A percentile compares a stretch with the other conserved stretches of the same genome.
Conservation (phyloP, 2,888 invertebrate species). For the Anoncus sp. region DNA sequence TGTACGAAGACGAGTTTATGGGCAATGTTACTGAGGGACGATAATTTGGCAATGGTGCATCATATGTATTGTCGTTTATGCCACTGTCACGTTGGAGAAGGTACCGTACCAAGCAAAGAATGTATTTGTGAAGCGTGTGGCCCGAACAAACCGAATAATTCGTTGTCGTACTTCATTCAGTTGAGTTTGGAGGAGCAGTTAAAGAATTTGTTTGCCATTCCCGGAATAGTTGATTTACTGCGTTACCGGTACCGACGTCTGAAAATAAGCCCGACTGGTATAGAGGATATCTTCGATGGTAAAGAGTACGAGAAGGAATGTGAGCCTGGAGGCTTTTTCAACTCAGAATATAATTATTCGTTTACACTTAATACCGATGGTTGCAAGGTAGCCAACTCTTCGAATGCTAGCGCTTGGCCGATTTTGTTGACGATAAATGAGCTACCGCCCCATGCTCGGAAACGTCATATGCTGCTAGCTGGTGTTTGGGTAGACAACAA, state of each 20-base stretch:
- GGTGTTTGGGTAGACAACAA: constrained; percentile 48
- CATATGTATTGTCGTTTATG: constrained; percentile 12
- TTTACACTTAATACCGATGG: constrained; percentile 12
- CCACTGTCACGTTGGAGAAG: background rate
- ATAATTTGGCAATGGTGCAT: background rate
- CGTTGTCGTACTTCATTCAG: constrained; percentile 8
- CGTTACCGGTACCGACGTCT: constrained; percentile 26
- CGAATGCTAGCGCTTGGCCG: constrained; percentile 40
- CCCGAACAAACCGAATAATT: background rate
- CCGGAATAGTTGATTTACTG: background rate
- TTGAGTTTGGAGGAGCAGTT: background rate
- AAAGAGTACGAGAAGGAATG: constrained; percentile 22
- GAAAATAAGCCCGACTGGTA: constrained; percentile 21
- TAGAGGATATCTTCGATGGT: constrained; percentile 50
- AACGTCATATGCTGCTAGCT: constrained; percentile 42
- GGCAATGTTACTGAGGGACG: constrained; percentile 4
- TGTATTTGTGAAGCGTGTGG: background rate
- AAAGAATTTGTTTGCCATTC: background rate
- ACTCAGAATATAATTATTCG: constrained; percentile 32
- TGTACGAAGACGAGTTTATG: background rate
- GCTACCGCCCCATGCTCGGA: constrained; percentile 51
- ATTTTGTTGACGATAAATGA: constrained; percentile 47
- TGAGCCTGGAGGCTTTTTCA: constrained; percentile 37
- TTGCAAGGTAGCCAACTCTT: constrained; percentile 37
- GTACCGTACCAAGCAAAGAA: background rate